phyloP scores from a whole-genome alignment of 2,888 invertebrate species.

The Exocentrus adspersus region DNA sequence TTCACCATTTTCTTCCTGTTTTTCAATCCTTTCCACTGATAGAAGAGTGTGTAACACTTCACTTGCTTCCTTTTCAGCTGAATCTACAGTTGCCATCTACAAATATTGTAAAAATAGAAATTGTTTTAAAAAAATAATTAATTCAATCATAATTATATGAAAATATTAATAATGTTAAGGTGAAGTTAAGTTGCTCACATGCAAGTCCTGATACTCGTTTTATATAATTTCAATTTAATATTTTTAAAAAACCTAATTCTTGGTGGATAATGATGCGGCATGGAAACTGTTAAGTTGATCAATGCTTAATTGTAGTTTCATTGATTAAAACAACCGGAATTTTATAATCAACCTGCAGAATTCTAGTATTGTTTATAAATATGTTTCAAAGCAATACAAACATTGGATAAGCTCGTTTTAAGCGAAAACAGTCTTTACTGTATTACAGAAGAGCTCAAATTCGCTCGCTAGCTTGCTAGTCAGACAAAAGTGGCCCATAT shows the following conservation, averaged over 20 bases:
- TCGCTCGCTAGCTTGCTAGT: conserved; percentile 56
- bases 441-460: conserved; percentile 60
- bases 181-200: no score
- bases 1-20: conserved; percentile 60
- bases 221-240: no score
- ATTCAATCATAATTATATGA: no score
- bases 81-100: conserved; percentile 73
- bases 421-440: conserved; percentile 63
- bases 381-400: conserved; percentile 43
- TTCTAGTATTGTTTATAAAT: conserved; percentile 49
- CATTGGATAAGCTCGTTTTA: conserved; percentile 40
- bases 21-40: conserved; percentile 74
- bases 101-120: no score
- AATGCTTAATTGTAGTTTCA: not conserved
- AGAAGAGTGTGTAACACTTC: conserved; percentile 75
- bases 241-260: no score
- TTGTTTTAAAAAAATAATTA: no score
- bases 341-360: conserved; percentile 9
- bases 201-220: no score
- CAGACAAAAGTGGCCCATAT: conserved; percentile 64
- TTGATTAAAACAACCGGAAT: conserved; percentile 15
- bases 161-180: no score
- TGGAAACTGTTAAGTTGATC: no score
- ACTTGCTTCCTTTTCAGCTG: conserved; percentile 77
- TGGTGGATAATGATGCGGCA: no score